phyloP scores from a whole-genome alignment of 2,113 vertebrate genomes.

The Steatornis caripensis region DNA sequence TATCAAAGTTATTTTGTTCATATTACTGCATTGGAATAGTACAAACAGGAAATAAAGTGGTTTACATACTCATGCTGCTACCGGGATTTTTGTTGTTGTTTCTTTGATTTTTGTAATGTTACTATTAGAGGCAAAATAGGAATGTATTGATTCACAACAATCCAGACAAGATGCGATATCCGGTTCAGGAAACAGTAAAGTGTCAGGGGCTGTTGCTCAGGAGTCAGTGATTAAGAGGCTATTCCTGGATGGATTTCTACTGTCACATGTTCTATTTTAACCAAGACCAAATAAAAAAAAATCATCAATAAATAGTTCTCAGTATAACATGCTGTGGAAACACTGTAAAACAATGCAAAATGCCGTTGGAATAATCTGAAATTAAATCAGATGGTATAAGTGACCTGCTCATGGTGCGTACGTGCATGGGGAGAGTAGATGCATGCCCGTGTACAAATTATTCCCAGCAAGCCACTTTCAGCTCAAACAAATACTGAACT shows the following conservation, averaged over 20 bases:
- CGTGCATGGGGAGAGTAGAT: not conserved
- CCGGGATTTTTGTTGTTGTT: not conserved
- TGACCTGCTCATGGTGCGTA: not conserved
- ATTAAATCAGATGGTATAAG: constrained; percentile 20
- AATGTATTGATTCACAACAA: constrained; percentile 32
- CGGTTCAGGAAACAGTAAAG: constrained; percentile 30
- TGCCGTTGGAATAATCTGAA: constrained; percentile 19
- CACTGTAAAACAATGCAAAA: constrained; percentile 34
- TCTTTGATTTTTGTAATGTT: constrained; percentile 6
- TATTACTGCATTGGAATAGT: not conserved
- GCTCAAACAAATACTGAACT: constrained; percentile 37
- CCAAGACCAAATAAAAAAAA: constrained; percentile 56
- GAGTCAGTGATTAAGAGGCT: not conserved
- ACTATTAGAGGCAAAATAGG: constrained; percentile 44
- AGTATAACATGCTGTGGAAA: not conserved
- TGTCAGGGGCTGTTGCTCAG: constrained; percentile 22
- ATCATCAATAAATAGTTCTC: constrained; percentile 63
- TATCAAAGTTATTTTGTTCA: not conserved
- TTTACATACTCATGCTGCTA: constrained; percentile 3
- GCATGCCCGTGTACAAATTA: not conserved
- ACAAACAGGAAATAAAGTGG: constrained; percentile 4
- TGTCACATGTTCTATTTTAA: constrained; percentile 42
- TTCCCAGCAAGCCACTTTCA: constrained; percentile 35
- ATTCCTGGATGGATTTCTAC: not conserved
- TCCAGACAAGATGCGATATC: not conserved